A percentile compares a stretch with the other conserved stretches of the same genome.
Conservation (phyloP, 2,113 vertebrate genomes). For the Neomonachus schauinslandi region DNA sequence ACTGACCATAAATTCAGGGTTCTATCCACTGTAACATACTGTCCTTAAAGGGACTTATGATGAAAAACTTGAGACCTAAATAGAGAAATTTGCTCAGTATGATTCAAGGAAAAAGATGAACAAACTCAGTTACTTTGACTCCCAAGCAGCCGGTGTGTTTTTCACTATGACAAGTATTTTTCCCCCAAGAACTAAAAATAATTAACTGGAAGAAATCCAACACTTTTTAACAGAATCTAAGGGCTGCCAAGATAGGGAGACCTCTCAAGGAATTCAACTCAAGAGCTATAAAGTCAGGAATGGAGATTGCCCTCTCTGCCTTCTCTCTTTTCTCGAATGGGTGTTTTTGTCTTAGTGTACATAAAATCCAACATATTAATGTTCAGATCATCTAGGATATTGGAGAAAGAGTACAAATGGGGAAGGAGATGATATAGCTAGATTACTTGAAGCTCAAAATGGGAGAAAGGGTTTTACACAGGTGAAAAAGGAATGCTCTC, state of each 20-base stretch:
- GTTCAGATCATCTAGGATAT: not conserved
- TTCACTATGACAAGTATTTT: not conserved
- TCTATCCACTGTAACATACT: not conserved
- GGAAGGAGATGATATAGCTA: not conserved
- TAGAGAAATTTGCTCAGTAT: not conserved
- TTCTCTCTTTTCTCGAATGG: not conserved
- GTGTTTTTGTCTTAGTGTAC: not conserved
- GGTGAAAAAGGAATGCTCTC: not conserved
- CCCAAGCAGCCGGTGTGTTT: not conserved
- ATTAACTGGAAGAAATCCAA: not conserved
- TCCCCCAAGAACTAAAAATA: not conserved
- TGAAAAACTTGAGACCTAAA: not conserved
- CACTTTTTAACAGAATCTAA: not conserved
- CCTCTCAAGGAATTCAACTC: not conserved
- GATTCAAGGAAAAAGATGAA: not conserved
- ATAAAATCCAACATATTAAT: not conserved
- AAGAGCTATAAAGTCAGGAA: not conserved
- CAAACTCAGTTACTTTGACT: not conserved
- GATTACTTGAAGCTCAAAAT: not conserved
- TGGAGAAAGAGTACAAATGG: not conserved
- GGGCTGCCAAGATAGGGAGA: not conserved
- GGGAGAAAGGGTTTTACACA: not conserved
- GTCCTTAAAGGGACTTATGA: not conserved
- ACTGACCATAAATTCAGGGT: not conserved
- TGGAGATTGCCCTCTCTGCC: not conserved